Evolutionary conservation across 2,888 invertebrate genomes (phyloP), one percentile per base, ranked within the genome.

Genomic region (Drosophila neonasuta): DNA sequence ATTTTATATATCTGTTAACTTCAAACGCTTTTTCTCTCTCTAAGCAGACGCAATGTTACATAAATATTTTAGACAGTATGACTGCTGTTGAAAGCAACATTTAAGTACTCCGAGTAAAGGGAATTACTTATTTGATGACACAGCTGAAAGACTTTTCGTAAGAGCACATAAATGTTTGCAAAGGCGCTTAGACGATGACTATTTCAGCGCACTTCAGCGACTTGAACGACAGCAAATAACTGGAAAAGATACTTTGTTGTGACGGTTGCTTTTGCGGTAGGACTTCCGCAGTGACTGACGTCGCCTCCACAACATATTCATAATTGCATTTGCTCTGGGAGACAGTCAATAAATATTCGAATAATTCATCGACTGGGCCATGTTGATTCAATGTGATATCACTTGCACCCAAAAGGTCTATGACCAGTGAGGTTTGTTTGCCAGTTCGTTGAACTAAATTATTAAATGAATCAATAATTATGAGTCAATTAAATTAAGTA

Each of bases 231-330:
- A 63, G 15, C 41, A 50, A 44, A 52, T 52, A 45, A 66, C 44
- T 34, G 30, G 15, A 44, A 36, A 58, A 73, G 55, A 49, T 68
- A 73, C 78, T 77, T 77, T 73, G 70, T 73, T 41, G 61, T 48
- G 45, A 36, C 36, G 50, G 44, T 56, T 48, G 52, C 49, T 52
- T 61, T 70, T 70, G 71, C 13, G 41, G 44, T 20, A 49, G 57
- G 57, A 77, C 63, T 77, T 77, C 68, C 77, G 74, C 49, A 68
- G 39, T 45, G 77, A 6, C 32, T 42, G 36, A 3, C 34, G 41
- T 3, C 42, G n/a, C 9, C 42, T 45, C 17, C 24, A 30, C 51
- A 36, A 30, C 52, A 3, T 30, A 15, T 7, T n/a, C 49, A 57
- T 44, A 60, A 65, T 61, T 44, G 48, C 32, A 44, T 52, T 71